Conservation (phyloP, 2,113 vertebrate species). For the Cepphus grylle region DNA sequence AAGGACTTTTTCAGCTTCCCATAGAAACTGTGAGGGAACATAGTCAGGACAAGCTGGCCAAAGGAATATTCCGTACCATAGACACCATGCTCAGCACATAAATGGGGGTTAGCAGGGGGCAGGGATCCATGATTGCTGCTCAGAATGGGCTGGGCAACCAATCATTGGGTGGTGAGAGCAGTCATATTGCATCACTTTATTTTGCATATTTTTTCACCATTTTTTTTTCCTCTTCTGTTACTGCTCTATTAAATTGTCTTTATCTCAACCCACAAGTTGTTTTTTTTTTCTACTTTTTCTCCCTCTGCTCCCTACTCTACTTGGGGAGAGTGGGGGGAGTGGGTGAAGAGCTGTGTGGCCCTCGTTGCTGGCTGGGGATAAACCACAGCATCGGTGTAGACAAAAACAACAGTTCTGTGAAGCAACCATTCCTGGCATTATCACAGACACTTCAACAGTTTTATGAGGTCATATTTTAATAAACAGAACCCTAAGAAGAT, state of each 20-base stretch:
- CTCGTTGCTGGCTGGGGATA: not conserved
- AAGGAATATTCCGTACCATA: not conserved
- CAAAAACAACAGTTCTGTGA: not conserved
- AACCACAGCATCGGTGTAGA: rapidly evolving
- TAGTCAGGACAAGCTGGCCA: not conserved
- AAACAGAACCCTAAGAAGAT: not conserved
- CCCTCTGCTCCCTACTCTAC: not conserved
- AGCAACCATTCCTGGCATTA: not conserved
- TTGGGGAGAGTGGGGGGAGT: not conserved
- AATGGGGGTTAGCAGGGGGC: not conserved
- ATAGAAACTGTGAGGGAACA: not conserved
- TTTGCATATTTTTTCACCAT: not conserved
- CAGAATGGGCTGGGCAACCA: not conserved
- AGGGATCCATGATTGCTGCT: not conserved
- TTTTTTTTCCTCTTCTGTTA: not conserved
- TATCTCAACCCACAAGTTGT: not conserved
- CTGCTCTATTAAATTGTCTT: not conserved
- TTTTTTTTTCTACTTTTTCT: not conserved
- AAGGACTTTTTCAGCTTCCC: not conserved
- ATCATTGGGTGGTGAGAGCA: not conserved
- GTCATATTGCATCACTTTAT: not conserved
- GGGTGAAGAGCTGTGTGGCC: not conserved
- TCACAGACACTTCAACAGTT: not conserved
- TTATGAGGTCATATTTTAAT: not conserved
- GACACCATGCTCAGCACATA: not conserved